Evolutionary conservation across 2,888 invertebrate genomes (phyloP).

Genomic region (Eulithis testata): DNA sequence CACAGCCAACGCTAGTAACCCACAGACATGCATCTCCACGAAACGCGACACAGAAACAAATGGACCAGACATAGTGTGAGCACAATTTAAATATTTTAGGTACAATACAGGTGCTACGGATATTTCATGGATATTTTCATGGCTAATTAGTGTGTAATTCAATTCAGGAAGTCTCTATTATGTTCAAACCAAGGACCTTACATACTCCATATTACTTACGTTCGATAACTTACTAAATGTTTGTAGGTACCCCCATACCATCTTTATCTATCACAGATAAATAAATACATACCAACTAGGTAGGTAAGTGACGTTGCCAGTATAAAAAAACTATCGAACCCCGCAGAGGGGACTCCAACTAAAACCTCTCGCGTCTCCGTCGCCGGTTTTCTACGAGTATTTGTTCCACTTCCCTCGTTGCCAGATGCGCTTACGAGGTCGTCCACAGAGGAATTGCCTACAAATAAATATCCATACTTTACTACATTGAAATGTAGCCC

Average conservation of each 20-base stretch:
- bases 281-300: too few species aligned
- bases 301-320: too few species aligned
- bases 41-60: slow-evolving; percentile 25
- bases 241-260: not conserved
- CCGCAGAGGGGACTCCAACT: too few species aligned
- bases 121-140: slow-evolving; percentile 35
- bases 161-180: slow-evolving; percentile 9
- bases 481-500: slow-evolving; percentile 17
- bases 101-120: slow-evolving; percentile 34
- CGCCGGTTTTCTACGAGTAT: too few species aligned
- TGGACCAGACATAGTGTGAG: slow-evolving; percentile 16
- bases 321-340: too few species aligned
- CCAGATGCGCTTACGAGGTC: too few species aligned
- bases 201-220: not conserved
- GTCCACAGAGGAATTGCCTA: not conserved
- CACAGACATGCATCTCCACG: slow-evolving; percentile 32
- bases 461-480: slow-evolving; percentile 7
- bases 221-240: not conserved
- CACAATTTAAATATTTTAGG: slow-evolving; percentile 36
- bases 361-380: too few species aligned
- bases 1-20: slow-evolving; percentile 25
- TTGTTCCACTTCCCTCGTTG: too few species aligned
- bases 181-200: slow-evolving; percentile 8
- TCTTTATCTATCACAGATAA: too few species aligned
- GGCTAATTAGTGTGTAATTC: slow-evolving; percentile 22